Evolutionary conservation across 2,113 vertebrate genomes (phyloP), one percentile per base, ranked within the genome.

Genomic region (Grus americana): DNA sequence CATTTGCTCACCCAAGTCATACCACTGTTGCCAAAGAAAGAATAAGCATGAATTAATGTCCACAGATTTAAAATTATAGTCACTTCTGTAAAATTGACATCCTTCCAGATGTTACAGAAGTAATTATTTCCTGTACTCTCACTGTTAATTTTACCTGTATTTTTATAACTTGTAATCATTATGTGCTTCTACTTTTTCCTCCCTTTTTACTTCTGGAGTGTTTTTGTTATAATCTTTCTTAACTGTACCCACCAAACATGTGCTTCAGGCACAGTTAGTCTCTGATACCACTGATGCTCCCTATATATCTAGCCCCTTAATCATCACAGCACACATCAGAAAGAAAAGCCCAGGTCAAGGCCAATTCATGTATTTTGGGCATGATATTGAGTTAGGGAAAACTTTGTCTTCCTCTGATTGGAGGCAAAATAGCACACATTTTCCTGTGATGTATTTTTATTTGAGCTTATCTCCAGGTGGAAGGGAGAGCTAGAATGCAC

Each of bases 401-500:
- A 15, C 11, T 27, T 29, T 50, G 22, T 50, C 38, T 67, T 80
- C 50, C 18, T 86, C 44, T 74, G 59, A 91, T 72, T 40, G 21
- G 13, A 79, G 15, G 20, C 11, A 80, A 76, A 65, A 79, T 47
- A 76, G 38, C 9, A 55, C 16, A 10, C 6, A 47, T 88, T 86
- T 30, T 86, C 63, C 46, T 57, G 54, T 36, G 59, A 92, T 36
- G 32, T 5, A 34, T 84, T 84, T 88, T 63, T 88, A 54, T 87
- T 66, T 67, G 32, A 42, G 32, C 58, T 85, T 95, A 34, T 80
- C 71, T 86, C 7, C 87, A 95, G 93, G 82, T 97, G 50, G 94
- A 55, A 67, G 95, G 92, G 44, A 97, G 96, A 70, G 46, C 96
- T 88, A 86, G 76, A 66, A 68, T 96, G 55, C 58, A 83, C 16